phyloP scores from a whole-genome alignment of 2,888 invertebrate genomes.

The Cephus sareptanus region DNA sequence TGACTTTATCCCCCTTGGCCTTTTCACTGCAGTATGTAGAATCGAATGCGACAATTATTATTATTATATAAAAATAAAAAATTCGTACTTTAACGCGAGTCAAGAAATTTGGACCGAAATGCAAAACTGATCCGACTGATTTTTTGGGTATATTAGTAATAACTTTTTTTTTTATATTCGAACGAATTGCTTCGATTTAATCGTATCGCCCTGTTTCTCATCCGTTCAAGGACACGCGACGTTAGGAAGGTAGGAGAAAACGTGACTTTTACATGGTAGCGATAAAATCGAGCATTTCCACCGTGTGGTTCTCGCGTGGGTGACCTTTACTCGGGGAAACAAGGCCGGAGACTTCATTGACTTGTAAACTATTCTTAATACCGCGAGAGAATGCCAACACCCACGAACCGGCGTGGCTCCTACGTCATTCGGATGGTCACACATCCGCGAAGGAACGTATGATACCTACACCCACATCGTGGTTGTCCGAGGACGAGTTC shows the following conservation, averaged over 20 bases:
- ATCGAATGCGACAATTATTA: not conserved
- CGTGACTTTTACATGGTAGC: conserved; percentile 23
- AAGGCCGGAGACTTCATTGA: conserved; percentile 49
- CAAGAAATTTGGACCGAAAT: not conserved
- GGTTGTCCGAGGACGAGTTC: conserved; percentile 17
- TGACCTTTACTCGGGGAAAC: conserved; percentile 52
- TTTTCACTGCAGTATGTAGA: not conserved
- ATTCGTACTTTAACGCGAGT: not conserved
- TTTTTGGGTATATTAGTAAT: not conserved
- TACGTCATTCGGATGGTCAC: conserved; percentile 28
- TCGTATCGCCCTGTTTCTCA: not conserved
- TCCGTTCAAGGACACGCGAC: conserved; percentile 3
- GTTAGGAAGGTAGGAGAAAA: conserved; percentile 18
- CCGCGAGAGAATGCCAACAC: conserved; percentile 56
- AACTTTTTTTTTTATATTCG: not conserved
- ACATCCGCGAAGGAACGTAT: not conserved
- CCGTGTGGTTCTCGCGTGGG: conserved; percentile 23
- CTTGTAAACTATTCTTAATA: conserved; percentile 53
- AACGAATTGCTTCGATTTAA: not conserved
- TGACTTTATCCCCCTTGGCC: not conserved
- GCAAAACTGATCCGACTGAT: not conserved
- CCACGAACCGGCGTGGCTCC: conserved; percentile 43
- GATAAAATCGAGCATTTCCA: conserved; percentile 37
- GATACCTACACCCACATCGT: conserved; percentile 9
- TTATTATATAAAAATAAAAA: not conserved